These are phyloP conservation scores for Trochalopteron elliotii DNA, from an alignment of 2,113 vertebrate species.

Conservation along the genomic window DNA sequence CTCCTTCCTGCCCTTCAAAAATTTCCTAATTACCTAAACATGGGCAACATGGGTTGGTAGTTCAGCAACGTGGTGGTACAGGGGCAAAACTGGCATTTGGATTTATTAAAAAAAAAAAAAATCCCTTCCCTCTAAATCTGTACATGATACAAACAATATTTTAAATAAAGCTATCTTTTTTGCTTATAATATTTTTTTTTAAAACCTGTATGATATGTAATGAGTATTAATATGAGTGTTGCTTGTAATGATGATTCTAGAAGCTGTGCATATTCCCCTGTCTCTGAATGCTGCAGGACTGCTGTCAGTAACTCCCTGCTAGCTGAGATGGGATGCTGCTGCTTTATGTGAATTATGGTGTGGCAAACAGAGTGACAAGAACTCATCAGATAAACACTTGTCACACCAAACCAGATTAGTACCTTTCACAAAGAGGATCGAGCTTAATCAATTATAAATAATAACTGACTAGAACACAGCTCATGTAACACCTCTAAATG, in stretches of 20 bases:
- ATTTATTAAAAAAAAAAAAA: neutral
- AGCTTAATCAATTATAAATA: slow-evolving; percentile 2
- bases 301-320: neutral
- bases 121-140: neutral
- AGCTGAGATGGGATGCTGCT: neutral
- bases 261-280: neutral
- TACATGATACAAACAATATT: neutral
- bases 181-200: no score
- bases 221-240: neutral
- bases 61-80: neutral
- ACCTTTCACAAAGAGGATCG: neutral
- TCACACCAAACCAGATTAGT: neutral
- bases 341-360: neutral
- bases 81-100: neutral
- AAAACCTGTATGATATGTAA: neutral
- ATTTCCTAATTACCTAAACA: neutral
- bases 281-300: neutral
- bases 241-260: neutral
- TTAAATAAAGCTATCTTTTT: fast-evolving
- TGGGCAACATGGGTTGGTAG: neutral
- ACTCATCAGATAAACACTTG: neutral
- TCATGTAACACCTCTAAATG: neutral
- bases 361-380: neutral
- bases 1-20: neutral
- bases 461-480: neutral